A percentile compares a stretch with the other conserved stretches of the same genome.
Conservation (phyloP, 53 echinoderm and acorn worm genomes). For the Holothuria leucospilota region DNA sequence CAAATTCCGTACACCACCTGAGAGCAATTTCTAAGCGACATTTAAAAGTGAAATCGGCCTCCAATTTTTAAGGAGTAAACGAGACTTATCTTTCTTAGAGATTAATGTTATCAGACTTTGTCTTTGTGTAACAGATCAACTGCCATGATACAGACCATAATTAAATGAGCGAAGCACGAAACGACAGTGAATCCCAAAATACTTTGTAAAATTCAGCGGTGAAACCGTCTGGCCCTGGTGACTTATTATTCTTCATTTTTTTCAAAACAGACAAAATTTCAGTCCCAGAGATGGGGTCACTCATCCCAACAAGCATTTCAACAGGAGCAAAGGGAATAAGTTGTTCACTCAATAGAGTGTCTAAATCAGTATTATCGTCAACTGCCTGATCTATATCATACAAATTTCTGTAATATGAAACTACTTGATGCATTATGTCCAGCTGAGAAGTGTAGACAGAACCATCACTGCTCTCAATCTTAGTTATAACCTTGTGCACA, state of each 20-base stretch:
- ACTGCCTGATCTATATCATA: constrained; percentile 5
- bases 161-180: constrained; percentile 39
- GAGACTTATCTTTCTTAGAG: too few relatives aligned
- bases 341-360: not conserved
- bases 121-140: too few relatives aligned
- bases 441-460: not conserved
- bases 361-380: too few relatives aligned
- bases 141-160: constrained; percentile 45
- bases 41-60: too few relatives aligned
- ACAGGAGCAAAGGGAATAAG: not conserved
- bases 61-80: too few relatives aligned
- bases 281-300: not conserved
- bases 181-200: constrained; percentile 32
- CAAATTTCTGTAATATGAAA: not conserved
- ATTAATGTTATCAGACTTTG: constrained; percentile 56
- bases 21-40: too few relatives aligned
- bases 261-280: not conserved
- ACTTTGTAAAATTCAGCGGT: constrained; percentile 54
- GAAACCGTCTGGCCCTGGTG: constrained; percentile 62
- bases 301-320: not conserved
- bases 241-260: constrained; percentile 47
- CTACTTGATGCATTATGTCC: not conserved
- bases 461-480: not conserved
- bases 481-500: not conserved
- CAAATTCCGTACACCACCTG: too few relatives aligned